These are phyloP conservation scores for Flabesymbios commensalis DNA, from an alignment of 2,888 invertebrate genomes.

Conservation along the genomic window DNA sequence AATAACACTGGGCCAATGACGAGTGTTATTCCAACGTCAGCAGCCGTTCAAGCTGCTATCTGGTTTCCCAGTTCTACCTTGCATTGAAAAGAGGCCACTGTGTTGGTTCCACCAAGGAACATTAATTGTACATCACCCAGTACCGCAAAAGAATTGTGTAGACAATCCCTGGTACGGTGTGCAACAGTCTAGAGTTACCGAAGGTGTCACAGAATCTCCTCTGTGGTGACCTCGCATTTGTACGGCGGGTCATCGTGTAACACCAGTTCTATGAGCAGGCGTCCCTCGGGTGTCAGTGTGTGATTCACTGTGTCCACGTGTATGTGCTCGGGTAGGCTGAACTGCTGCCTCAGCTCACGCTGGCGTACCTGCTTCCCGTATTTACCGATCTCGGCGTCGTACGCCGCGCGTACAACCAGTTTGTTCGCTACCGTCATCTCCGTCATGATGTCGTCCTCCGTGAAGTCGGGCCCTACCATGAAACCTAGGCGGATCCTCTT, in stretches of 20 bases:
- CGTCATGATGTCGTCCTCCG: slow-evolving; percentile 31
- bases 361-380: slow-evolving; percentile 28
- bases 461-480: slow-evolving; percentile 33
- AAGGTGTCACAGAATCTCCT: slow-evolving; percentile 21
- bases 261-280: slow-evolving; percentile 31
- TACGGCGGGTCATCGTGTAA: slow-evolving; percentile 31
- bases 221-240: slow-evolving; percentile 25
- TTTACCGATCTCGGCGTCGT: slow-evolving; percentile 30
- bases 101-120: too few relatives aligned
- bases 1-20: too few relatives aligned
- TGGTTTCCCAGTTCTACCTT: too few relatives aligned
- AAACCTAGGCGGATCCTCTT: slow-evolving; percentile 31
- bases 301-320: slow-evolving; percentile 31
- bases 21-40: too few relatives aligned
- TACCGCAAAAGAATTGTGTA: too few relatives aligned
- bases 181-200: too few relatives aligned
- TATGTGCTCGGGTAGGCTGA: slow-evolving; percentile 33
- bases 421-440: slow-evolving; percentile 24
- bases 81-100: too few relatives aligned
- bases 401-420: slow-evolving; percentile 28
- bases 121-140: too few relatives aligned
- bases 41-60: too few relatives aligned
- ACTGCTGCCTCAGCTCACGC: slow-evolving; percentile 29
- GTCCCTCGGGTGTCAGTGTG: slow-evolving; percentile 28
- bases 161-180: too few relatives aligned